These are phyloP conservation scores for Mandrillus leucophaeus DNA, from an alignment of 2,113 vertebrate genomes.

Conservation along the genomic window DNA sequence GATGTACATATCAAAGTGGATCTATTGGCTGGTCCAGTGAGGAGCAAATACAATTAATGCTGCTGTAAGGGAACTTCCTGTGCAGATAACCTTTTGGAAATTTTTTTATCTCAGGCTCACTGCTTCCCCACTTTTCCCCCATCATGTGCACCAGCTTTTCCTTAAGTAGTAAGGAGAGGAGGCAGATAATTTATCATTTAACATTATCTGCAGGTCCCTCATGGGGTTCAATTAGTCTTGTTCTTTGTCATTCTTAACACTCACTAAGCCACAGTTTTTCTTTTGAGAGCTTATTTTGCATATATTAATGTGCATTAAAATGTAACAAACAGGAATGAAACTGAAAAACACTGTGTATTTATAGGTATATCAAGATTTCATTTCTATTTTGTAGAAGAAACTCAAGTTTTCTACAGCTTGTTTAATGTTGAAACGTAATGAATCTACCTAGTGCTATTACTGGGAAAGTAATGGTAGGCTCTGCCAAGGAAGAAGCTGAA, in stretches of 20 bases:
- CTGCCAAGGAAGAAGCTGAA: constrained; percentile 55
- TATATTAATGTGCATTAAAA: constrained; percentile 44
- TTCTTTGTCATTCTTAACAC: constrained; percentile 62
- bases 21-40: neutral
- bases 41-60: neutral
- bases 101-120: constrained; percentile 39
- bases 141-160: neutral
- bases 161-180: constrained; percentile 55
- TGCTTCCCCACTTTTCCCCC: neutral
- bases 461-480: constrained; percentile 22
- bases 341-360: constrained; percentile 3
- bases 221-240: constrained; percentile 61
- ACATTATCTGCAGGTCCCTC: constrained; percentile 55
- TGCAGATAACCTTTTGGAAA: constrained; percentile 27
- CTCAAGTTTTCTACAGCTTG: constrained; percentile 37
- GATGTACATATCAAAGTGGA: neutral
- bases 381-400: constrained; percentile 51
- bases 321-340: constrained; percentile 37
- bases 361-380: constrained; percentile 22
- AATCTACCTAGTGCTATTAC: constrained; percentile 45
- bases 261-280: constrained; percentile 34
- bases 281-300: constrained; percentile 53
- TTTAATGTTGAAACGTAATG: constrained; percentile 74
- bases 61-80: neutral
- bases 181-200: constrained; percentile 63